Evolutionary conservation across 1,140 invertebrate genomes (phyloP).

Genomic region (Ceratina australensis): DNA sequence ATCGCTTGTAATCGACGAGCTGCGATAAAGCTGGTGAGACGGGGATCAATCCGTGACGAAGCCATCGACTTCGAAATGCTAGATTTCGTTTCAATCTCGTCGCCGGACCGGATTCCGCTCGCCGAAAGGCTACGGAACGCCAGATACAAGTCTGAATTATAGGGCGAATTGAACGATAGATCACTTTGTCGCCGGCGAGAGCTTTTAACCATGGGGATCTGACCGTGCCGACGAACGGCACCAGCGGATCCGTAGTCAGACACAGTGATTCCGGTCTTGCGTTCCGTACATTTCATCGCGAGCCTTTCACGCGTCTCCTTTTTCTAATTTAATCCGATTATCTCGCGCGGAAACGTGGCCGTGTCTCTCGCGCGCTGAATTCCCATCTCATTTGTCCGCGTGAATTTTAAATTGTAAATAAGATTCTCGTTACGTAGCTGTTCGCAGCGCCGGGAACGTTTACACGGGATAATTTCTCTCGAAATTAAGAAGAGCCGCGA

Average conservation of each 20-base stretch:
- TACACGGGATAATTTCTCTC: background rate
- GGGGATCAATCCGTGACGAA: slow-evolving; percentile 54
- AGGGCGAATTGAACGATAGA: slow-evolving; percentile 12
- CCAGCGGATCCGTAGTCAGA: background rate
- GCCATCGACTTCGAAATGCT: slow-evolving; percentile 56
- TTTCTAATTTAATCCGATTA: background rate
- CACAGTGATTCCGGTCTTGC: background rate
- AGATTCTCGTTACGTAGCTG: background rate
- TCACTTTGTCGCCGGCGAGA: slow-evolving; percentile 8
- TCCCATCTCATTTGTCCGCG: background rate
- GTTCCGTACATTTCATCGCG: too few species aligned
- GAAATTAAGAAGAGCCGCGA: background rate
- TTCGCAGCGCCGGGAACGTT: background rate
- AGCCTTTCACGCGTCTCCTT: background rate
- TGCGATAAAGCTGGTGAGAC: slow-evolving; percentile 56
- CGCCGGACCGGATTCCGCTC: background rate
- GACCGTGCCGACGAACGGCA: background rate
- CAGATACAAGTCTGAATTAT: slow-evolving; percentile 14
- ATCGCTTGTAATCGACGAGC: slow-evolving; percentile 13
- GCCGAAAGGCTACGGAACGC: background rate
- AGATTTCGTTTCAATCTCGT: slow-evolving; percentile 56
- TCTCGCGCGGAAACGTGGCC: background rate
- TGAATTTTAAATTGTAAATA: slow-evolving; percentile 3
- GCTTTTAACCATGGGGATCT: slow-evolving; percentile 6
- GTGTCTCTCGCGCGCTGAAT: background rate